Conservation (phyloP, 2,797 vertebrate species). For the Gymnoscopelus braueri region DNA sequence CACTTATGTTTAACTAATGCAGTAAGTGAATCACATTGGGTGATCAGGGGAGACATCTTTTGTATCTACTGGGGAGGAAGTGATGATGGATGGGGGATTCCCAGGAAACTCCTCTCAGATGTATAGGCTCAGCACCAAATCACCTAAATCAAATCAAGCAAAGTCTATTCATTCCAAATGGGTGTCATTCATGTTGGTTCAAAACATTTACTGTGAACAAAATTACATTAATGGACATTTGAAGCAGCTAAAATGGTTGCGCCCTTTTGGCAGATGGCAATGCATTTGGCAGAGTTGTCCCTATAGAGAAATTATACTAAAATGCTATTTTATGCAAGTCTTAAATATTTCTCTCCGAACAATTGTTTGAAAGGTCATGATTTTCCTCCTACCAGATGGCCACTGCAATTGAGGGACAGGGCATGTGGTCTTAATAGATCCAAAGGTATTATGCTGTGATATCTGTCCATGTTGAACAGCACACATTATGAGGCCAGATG, state of each 20-base stretch:
- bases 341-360: neutral
- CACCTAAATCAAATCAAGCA: too few species aligned
- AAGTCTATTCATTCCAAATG: too few species aligned
- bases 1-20: neutral
- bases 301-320: too few species aligned
- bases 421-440: slow-evolving; percentile 29
- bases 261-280: too few species aligned
- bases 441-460: slow-evolving; percentile 43
- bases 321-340: too few species aligned
- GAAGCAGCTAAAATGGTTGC: too few species aligned
- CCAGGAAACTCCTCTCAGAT: too few species aligned
- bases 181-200: too few species aligned
- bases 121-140: too few species aligned
- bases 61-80: slow-evolving; percentile 9
- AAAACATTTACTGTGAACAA: too few species aligned
- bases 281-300: too few species aligned
- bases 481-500: slow-evolving; percentile 59
- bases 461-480: slow-evolving; percentile 37
- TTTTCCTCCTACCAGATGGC: slow-evolving; percentile 41
- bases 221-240: too few species aligned
- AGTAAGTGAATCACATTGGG: slow-evolving; percentile 10
- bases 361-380: slow-evolving; percentile 1
- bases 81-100: neutral
- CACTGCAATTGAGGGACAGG: slow-evolving; percentile 20
- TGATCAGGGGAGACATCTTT: slow-evolving; percentile 20